Evolutionary conservation across 2,888 invertebrate species (phyloP), one percentile per base, ranked within the genome.

Genomic region (Prosapia bicincta): DNA sequence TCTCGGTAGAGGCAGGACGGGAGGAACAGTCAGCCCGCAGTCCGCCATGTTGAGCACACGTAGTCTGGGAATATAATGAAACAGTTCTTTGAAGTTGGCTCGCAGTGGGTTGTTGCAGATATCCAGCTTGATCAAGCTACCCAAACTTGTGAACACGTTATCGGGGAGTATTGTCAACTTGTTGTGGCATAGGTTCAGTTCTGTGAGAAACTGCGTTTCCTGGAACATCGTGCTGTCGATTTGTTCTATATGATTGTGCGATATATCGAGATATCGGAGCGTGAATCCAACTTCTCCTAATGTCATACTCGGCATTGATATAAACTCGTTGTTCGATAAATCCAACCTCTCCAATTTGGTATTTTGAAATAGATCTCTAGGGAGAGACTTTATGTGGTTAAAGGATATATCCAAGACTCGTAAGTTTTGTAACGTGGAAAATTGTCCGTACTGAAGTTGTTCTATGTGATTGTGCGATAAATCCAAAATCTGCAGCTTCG

Each of bases 201-300:
- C 90, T 76, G 93, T 89, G 67, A 96, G 86, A 83, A 92, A 93
- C 72, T 94, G 93, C 30, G 93, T 93, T 82, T 92, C 92, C 66
- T 94, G 91, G 83, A 96, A 95, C 86, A 95, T 94, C 78, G 93
- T 94, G 80, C 93, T 93, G 84, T 96, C 96, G 80, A 96, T 87
- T 83, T 94, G 95, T 83, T 96, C 95, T 79, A 97, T 88, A 79
- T 89, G 90, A 84, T 96, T 96, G 79, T 90, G 88, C 0, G 92
- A 90, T 83, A 96, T 87, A 82, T 94, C 92, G 76, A 96, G 88
- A 83, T 91, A 90, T 71, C 94, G 87, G 77, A 96, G 85, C 0
- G 94, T 94, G 81, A 92, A 90, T 3, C 94, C 94, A 25, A 95
- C 90, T 84, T 93, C 93, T 0, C 91, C 89, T 77, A 95, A 88